Evolutionary conservation across 2,888 invertebrate species (phyloP), one percentile per base, ranked within the genome.

Genomic region (Chironomus tentans): DNA sequence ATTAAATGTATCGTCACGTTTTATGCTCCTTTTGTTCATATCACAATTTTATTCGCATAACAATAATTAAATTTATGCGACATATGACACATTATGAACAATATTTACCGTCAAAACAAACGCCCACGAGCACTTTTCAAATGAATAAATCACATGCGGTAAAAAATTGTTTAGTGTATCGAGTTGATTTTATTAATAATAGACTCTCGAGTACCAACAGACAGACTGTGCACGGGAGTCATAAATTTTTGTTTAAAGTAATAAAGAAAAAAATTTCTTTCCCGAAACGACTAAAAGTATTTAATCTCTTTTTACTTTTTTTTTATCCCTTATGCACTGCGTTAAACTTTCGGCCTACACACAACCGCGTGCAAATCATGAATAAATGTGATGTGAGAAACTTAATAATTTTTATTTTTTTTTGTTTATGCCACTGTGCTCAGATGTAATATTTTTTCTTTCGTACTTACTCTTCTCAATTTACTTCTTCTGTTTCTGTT

Each of bases 301-400:
- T 73, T 73, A 50, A 15, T 18, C 70, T 70, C 38, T 46, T 73
- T 21, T 18, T n/a, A 65, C 61, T 18, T 65, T 24, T 65, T 13
- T 65, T 70, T 70, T 10, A n/a, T 71, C 4, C 22, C 61, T 71
- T 38, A 10, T 10, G 1, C 10, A 38, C 7, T 10, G 38, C 50
- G 50, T 50, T 56, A n/a, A 62, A 24, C 28, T 71, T 65, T 21
- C 73, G 12, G 75, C 75, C 75, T 75, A 75, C 75, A 68, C 75
- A 68, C 68, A 47, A 28, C 68, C 68, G 68, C 75, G 75, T 68
- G 68, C 68, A 22, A 75, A 75, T 75, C 75, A 75, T 75, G 75
- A 75, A 75, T 75, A 75, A 75, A 68, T 24, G 46, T 48, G 22
- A 24, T 21, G 22, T n/a, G 69, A 38, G 69, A 69, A 46, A 69